Base-by-base conservation (phyloP, 2,888 invertebrate genomes). In the Tiliacea aurago region DNA sequence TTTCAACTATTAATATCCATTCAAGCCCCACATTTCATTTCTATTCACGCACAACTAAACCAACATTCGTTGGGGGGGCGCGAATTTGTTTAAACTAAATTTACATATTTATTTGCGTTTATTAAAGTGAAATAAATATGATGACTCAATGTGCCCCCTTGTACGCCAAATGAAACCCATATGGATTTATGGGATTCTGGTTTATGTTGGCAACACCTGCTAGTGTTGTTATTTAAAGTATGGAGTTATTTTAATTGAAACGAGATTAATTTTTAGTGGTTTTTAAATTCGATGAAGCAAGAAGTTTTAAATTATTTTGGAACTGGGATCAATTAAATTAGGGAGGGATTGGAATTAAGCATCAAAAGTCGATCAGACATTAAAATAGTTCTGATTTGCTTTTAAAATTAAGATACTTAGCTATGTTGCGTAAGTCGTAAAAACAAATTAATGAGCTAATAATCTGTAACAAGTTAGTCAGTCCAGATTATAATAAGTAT, bases 121-220 rank as follows among this genome's bases (percentile, higher is more conserved):
- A 93, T 94, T 94, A 94, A 93, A 93, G 81, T 83, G 90, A 90
- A 90, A 94, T 95, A 92, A 92, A 93, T 91, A 89, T 91, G 91
- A 94, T 89, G 91, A 91, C 91, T 93, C 90, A 88, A 93, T 90
- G 78, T 83, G 56, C 53, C 69, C 84, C 81, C 65, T 84, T 70
- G 56, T 59, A 56, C 56, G 53, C 70, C 51, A 61, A 80, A 67
- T 72, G 33, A 64, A 76, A 70, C 61, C n/a, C 76, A 79, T 80
- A 75, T 64, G 84, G 84, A 70, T 47, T 81, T 81, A 85, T 86
- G 73, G 72, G 64, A 62, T 80, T 65, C 53, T 67, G 55, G 72
- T 85, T 85, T 80, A 86, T 86, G 86, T 59, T 76, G 4, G 51
- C 23, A 70, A 84, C 88, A 88, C 86, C 84, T 87, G 87, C 78